Evolutionary conservation across 1,140 invertebrate species (phyloP).

Genomic region (Aricia agestis): DNA sequence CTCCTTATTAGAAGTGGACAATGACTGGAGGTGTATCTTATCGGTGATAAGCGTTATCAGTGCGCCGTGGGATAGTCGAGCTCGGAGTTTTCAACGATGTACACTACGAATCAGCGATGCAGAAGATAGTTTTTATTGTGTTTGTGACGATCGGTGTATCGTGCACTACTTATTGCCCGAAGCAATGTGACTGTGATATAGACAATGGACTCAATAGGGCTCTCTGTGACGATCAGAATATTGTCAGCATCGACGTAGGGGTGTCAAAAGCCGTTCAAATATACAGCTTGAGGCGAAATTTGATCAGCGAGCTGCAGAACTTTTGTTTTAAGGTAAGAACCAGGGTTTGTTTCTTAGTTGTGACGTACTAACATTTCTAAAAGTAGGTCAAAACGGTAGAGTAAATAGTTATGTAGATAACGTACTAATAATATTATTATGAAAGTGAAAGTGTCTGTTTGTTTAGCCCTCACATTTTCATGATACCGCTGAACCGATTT

Average conservation of each 20-base stretch:
- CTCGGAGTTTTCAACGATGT: conserved; percentile 20
- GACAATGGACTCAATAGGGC: conserved; percentile 69
- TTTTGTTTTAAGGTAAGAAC: conserved; percentile 72
- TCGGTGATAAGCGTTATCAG: conserved; percentile 42
- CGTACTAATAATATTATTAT: no score
- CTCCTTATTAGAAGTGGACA: neutral
- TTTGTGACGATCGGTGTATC: conserved; percentile 35
- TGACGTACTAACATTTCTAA: no score
- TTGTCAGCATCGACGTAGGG: conserved; percentile 66
- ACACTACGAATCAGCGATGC: conserved; percentile 32
- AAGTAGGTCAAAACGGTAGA: no score
- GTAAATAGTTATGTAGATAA: no score
- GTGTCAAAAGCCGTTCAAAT: conserved; percentile 68
- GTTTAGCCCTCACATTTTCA: no score
- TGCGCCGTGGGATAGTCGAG: conserved; percentile 8
- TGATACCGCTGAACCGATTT: no score
- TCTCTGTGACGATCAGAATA: conserved; percentile 67
- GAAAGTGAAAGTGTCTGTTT: no score
- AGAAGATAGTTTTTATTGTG: conserved; percentile 40
- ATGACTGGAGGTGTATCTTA: neutral
- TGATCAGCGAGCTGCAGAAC: conserved; percentile 70
- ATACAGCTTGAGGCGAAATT: conserved; percentile 71
- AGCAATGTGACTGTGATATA: conserved; percentile 74
- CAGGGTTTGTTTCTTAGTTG: no score
- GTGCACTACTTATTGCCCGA: conserved; percentile 57